phyloP scores from a whole-genome alignment of 1,140 invertebrate genomes.

The Archivesica marissinica region DNA sequence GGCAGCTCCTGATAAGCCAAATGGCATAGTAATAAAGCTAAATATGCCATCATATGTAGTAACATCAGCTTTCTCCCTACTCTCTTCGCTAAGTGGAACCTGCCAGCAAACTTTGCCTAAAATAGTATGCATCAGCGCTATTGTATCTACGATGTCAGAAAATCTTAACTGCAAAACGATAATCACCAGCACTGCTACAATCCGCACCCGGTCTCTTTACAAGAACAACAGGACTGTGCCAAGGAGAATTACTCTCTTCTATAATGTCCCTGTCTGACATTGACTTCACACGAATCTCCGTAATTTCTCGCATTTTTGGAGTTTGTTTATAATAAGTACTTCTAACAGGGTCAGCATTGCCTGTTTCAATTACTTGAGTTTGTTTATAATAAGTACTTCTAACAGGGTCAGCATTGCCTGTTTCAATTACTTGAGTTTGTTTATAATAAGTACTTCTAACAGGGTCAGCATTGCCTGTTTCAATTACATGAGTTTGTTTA shows the following conservation, averaged over 20 bases:
- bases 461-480: no score
- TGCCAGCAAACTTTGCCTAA: slow-evolving; percentile 82
- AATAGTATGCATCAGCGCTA: slow-evolving; percentile 76
- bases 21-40: slow-evolving; percentile 68
- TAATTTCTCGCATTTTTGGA: neutral
- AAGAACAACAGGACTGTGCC: slow-evolving; percentile 61
- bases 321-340: no score
- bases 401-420: no score
- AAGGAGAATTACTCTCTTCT: slow-evolving; percentile 37
- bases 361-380: no score
- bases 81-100: slow-evolving; percentile 68
- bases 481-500: no score
- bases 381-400: no score
- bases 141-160: slow-evolving; percentile 67
- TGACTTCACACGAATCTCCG: no score
- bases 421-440: no score
- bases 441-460: no score
- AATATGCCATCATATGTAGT: slow-evolving; percentile 34
- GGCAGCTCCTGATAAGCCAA: slow-evolving; percentile 79
- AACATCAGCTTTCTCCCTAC: slow-evolving; percentile 21
- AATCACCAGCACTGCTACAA: slow-evolving; percentile 53
- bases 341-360: no score
- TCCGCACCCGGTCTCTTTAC: slow-evolving; percentile 57
- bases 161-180: slow-evolving; percentile 30
- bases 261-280: no score